Evolutionary conservation across 1,140 invertebrate species (phyloP).

Genomic region (Leptonema lineaticorne): DNA sequence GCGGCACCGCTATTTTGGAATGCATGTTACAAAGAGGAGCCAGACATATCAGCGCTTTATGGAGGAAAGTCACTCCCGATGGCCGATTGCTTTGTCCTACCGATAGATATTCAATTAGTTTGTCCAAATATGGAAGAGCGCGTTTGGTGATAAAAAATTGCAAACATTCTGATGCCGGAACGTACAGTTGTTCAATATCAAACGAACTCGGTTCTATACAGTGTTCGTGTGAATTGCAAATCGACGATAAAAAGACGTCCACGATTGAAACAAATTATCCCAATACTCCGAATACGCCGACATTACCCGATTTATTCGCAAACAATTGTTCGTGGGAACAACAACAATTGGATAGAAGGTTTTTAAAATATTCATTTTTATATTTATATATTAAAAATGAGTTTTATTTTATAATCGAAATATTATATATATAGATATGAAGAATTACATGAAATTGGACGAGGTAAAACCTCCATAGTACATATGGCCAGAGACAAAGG

Average conservation of each 20-base stretch:
- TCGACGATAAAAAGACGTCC: slow-evolving; percentile 49
- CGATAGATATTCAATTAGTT: slow-evolving; percentile 53
- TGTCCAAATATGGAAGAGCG: slow-evolving; percentile 55
- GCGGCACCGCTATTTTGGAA: slow-evolving; percentile 46
- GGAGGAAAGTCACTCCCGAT: slow-evolving; percentile 61
- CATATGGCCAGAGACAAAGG: slow-evolving; percentile 65
- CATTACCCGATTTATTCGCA: slow-evolving; percentile 46
- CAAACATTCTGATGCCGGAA: slow-evolving; percentile 61
- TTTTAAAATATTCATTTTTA: background rate
- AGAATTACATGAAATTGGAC: slow-evolving; percentile 68
- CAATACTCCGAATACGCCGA: background rate
- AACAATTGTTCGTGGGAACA: slow-evolving; percentile 52
- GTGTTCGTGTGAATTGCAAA: slow-evolving; percentile 55
- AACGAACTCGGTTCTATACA: slow-evolving; percentile 63
- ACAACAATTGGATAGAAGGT: slow-evolving; percentile 53
- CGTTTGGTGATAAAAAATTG: slow-evolving; percentile 57
- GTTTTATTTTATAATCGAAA: background rate
- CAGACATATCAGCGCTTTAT: slow-evolving; percentile 52
- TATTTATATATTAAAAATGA: background rate
- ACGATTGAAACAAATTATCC: slow-evolving; percentile 45
- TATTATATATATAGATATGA: slow-evolving; percentile 51
- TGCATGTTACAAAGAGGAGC: slow-evolving; percentile 49
- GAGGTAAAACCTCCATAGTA: slow-evolving; percentile 68
- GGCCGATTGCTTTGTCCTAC: slow-evolving; percentile 55
- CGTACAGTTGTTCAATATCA: slow-evolving; percentile 62